Evolutionary conservation across 2,888 invertebrate species (phyloP).

Genomic region (Bembecia ichneumoniformis): DNA sequence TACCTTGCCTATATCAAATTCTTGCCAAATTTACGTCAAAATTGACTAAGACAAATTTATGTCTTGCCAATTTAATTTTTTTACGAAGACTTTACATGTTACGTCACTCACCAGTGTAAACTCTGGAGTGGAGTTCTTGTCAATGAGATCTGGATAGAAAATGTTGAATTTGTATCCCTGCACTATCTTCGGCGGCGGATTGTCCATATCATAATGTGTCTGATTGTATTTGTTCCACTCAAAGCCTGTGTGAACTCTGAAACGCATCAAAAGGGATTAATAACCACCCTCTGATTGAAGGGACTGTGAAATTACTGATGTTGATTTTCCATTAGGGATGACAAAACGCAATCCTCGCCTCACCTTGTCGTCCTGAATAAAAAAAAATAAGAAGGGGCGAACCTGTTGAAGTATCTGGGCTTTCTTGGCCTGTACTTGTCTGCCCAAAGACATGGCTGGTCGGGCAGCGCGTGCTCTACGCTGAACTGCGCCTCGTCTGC

Average conservation of each 20-base stretch:
- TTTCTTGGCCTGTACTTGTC: constrained; percentile 98
- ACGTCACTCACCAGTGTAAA: constrained; percentile 82
- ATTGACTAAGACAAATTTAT: too few relatives aligned
- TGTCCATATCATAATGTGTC: constrained; percentile 99
- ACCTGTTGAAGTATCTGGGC: constrained; percentile 95
- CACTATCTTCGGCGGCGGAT: constrained; percentile 99
- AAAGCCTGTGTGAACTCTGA: constrained; percentile 93
- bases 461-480: constrained; percentile 88
- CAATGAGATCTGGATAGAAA: constrained; percentile 98
- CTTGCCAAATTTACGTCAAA: too few relatives aligned
- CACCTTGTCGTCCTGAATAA: too few relatives aligned
- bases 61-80: neutral
- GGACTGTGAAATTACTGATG: neutral
- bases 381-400: neutral
- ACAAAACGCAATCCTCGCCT: too few relatives aligned
- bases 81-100: neutral
- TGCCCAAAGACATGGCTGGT: constrained; percentile 93
- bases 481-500: constrained; percentile 93
- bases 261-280: neutral
- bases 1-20: too few relatives aligned
- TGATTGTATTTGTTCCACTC: constrained; percentile 99
- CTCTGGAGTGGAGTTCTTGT: constrained; percentile 91
- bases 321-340: too few relatives aligned
- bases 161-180: constrained; percentile 99
- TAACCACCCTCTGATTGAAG: too few relatives aligned